phyloP scores from a whole-genome alignment of 2,888 invertebrate genomes.

The Gibbula magus region DNA sequence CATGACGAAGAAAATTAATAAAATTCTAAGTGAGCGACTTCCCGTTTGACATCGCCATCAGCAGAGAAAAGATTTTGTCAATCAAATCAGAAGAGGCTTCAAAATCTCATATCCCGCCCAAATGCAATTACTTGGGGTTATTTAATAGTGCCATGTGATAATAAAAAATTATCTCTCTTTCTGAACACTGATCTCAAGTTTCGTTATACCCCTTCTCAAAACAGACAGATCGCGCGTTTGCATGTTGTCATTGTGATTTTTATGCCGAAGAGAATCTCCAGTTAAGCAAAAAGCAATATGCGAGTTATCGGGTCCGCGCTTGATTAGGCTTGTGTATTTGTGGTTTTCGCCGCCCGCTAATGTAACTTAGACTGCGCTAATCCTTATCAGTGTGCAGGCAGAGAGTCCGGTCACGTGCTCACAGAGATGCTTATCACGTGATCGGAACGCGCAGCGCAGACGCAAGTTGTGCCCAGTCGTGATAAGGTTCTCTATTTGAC shows the following conservation, averaged over 20 bases:
- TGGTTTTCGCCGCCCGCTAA: conserved; percentile 6
- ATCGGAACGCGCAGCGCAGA: conserved; percentile 11
- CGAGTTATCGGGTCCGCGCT: not conserved
- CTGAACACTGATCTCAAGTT: conserved; percentile 7
- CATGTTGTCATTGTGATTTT: conserved; percentile 18
- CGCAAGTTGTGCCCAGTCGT: not conserved
- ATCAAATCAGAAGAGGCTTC: conserved; percentile 2
- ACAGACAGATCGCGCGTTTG: conserved; percentile 6
- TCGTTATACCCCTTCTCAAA: not conserved
- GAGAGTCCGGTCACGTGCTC: conserved; percentile 9
- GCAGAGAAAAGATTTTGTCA: conserved; percentile 16
- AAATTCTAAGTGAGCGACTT: not conserved
- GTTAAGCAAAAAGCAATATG: conserved; percentile 18
- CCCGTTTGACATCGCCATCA: not conserved
- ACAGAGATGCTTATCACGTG: not conserved
- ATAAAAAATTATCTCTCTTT: conserved; percentile 7
- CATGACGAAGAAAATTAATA: conserved; percentile 14
- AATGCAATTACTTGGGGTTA: conserved; percentile 10
- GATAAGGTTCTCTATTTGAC: conserved; percentile 1
- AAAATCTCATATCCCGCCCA: conserved; percentile 17
- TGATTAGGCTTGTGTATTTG: conserved; percentile 19
- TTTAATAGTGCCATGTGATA: conserved; percentile 20
- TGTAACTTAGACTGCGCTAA: not conserved
- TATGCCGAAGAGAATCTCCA: conserved; percentile 14
- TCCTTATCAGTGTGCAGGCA: conserved; percentile 10